These are phyloP conservation scores for Micronycteris hirsuta DNA, from an alignment of 2,113 vertebrate species.

Conservation along the genomic window DNA sequence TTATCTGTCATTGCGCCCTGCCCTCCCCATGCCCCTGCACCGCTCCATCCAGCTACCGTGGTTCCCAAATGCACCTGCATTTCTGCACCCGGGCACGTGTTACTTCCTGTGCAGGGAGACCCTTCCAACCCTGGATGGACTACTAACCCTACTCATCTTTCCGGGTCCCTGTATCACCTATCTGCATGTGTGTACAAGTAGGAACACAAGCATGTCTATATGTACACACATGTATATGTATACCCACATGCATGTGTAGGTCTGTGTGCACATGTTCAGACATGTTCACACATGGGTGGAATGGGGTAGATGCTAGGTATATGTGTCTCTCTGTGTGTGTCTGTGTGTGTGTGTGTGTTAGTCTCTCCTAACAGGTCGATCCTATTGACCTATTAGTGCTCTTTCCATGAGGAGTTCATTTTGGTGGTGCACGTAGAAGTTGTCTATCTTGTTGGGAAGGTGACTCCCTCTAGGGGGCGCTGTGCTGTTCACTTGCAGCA, in stretches of 20 bases:
- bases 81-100: too few species aligned
- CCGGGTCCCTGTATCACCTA: neutral
- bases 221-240: neutral
- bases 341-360: neutral
- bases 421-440: neutral
- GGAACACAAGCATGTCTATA: fast-evolving
- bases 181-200: neutral
- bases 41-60: neutral
- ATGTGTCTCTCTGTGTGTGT: too few species aligned
- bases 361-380: neutral
- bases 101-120: too few species aligned
- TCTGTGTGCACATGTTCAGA: neutral
- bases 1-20: fast-evolving
- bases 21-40: neutral
- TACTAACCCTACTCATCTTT: neutral
- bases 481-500: neutral
- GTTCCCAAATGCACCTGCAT: too few species aligned
- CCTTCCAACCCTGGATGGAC: neutral
- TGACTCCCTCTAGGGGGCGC: neutral
- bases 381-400: too few species aligned
- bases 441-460: neutral
- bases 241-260: neutral
- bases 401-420: neutral
- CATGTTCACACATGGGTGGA: neutral
- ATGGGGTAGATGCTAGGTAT: neutral